These are phyloP conservation scores for Lophius piscatorius DNA, from an alignment of 2,113 vertebrate species.

Conservation along the genomic window DNA sequence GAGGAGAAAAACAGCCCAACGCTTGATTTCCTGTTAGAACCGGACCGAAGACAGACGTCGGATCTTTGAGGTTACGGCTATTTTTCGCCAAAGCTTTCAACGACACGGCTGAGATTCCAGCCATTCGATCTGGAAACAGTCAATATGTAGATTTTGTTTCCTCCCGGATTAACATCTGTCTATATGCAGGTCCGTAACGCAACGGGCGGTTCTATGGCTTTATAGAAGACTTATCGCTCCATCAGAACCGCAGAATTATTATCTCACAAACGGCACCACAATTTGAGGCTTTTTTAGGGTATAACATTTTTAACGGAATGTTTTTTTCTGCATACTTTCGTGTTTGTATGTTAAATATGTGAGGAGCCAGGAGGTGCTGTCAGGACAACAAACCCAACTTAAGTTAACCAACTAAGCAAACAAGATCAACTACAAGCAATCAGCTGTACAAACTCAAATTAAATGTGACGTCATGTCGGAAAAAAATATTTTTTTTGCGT, in stretches of 20 bases:
- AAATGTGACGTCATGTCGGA: too few species aligned
- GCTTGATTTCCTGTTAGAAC: constrained; percentile 25
- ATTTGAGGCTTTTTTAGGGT: not conserved
- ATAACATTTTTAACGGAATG: constrained; percentile 10
- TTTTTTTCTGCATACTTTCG: not conserved
- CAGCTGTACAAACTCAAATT: too few species aligned
- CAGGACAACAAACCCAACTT: too few species aligned
- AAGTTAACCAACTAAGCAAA: too few species aligned
- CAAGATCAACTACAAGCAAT: too few species aligned
- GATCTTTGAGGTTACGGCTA: constrained; percentile 11
- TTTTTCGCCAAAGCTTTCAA: not conserved
- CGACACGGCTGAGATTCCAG: constrained; percentile 13
- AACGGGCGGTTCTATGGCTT: too few species aligned
- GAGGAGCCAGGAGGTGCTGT: not conserved
- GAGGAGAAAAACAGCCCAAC: not conserved
- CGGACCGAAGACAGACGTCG: constrained; percentile 7
- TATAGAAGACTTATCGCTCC: constrained; percentile 41
- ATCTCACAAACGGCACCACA: not conserved
- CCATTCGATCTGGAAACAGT: constrained; percentile 51
- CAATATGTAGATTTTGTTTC: too few species aligned
- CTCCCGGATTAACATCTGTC: constrained; percentile 16
- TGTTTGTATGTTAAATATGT: too few species aligned
- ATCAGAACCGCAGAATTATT: not conserved
- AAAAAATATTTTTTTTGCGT: too few species aligned
- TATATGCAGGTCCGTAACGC: too few species aligned